Evolutionary conservation across 2,797 vertebrate species (phyloP), one percentile per base, ranked within the genome.

Genomic region (Eurystomus glaucurus): DNA sequence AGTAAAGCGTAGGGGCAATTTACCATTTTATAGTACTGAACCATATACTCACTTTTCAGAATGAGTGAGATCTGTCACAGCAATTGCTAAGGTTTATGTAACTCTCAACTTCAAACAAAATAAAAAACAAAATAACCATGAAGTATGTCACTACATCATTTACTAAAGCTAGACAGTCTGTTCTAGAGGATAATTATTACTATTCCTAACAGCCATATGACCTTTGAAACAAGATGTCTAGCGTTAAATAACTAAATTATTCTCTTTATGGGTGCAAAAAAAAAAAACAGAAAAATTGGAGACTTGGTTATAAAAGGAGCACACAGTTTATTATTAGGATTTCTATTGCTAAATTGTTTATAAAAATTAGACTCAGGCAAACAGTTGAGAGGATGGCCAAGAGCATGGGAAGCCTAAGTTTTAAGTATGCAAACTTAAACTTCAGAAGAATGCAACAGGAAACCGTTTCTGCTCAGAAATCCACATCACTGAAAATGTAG

Each of bases 1-100:
- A 95, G 96, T 97, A 97, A 96, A 92, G 77, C 80, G 19, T 45
- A 87, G 95, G 82, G 55, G 35, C 52, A 95, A 97, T 95, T 97
- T 93, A 95, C 61, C 85, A 68, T 43, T 96, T 95, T 80, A 83
- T 60, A 85, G 72, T 88, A 93, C 70, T 82, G 81, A 96, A 91
- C 81, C 11, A 17, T 74, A 96, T 5, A 88, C 50, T 93, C 76
- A n/a, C 76, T 96, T 81, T 52, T 94, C 62, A 93, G 71, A 95
- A 95, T 10, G 20, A 97, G 72, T 78, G 95, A 97, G 55, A 71
- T 45, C 72, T 91, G 65, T 82, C 9, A 2, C 28, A 55, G 45
- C 41, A 89, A 89, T 69, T 43, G 3, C 50, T 82, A 64, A 91
- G 51, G 87, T 78, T 95, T 94, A 85, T 41, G 43, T 79, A 95